Evolutionary conservation across 2,797 vertebrate genomes (phyloP), one percentile per base, ranked within the genome.

Genomic region (Mus caroli): DNA sequence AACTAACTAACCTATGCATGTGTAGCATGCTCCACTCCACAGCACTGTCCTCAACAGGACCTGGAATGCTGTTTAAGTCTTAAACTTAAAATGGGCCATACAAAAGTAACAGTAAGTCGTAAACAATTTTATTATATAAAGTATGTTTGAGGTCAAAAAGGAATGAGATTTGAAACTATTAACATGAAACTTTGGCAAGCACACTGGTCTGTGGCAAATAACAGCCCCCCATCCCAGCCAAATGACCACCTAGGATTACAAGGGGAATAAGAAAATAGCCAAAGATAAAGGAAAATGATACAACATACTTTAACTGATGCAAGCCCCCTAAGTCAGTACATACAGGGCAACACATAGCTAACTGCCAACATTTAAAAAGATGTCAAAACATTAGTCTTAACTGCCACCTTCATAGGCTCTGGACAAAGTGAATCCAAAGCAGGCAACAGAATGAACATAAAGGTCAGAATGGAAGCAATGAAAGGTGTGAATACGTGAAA

Each of bases 151-250:
- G 58, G 37, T 94, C 78, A 76, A 46, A 85, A 46, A 22, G 14
- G 37, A 69, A 78, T 94, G 56, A n/a, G 54, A 64, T 94, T 89
- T 78, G 31, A 94, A 56, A 56, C 64, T 12, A 50, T 31, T 85
- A 50, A 71, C 64, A 85, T 28, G n/a, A 26, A 58, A 40, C n/a
- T 88, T 73, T 37, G 22, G 34, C 56, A 56, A 56, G 50, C 37
- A 5, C 26, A 43, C 67, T 31, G 37, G 34, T 67, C 13, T 77
- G n/a, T 86, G 54, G 24, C 15, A 92, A 54, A 64, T 77, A 37
- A 31, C 9, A 64, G 24, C 17, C 54, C 54, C 54, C 26, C 50
- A 8, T 1, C 50, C 50, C 50, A 50, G 50, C 4, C 40, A 1
- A 86, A 64, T 67, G 43, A 54, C n/a, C 40, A n/a, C 6, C 24